Evolutionary conservation across 1,140 invertebrate species (phyloP), one percentile per base, ranked within the genome.

Genomic region (Laodelphax striatellus): DNA sequence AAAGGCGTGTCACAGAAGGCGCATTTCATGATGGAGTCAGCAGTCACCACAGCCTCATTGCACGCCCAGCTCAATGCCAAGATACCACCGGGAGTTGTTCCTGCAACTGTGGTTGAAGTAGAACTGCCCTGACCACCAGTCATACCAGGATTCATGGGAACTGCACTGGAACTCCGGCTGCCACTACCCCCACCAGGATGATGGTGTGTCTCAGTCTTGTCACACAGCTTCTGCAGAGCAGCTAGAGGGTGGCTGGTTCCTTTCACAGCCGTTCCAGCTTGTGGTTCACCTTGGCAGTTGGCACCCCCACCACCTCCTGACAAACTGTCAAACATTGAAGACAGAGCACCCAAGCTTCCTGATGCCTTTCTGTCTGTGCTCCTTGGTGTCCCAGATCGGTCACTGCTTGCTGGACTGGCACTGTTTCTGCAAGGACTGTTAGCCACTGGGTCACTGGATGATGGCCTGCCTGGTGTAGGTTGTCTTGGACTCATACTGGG

Each of bases 1-100:
- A 97, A 97, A 10, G 91, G 90, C 16, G 93, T 94, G 74, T 96
- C 94, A 78, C 94, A 98, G 67, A 95, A 92, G 17, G 93, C 90
- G 76, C 94, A 97, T 72, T 96, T 95, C 83, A 95, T 92, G 43
- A 92, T 87, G 13, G 90, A 89, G 66, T 90, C 87, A 1, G 83
- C 81, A 1, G 87, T 90, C 60, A 91, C 83, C 3, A 92, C 87
- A 0, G 90, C 90, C 70, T 94, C 91, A 70, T 92, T 93, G 73
- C 90, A 93, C 11, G 91, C 91, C 91, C 91, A 94, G 70, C 90
- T 93, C 70, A 94, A 94, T 1, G 91, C 90, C 14, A 94, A 74
- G 62, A 94, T 90, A 13, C 88, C 88, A 1, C 88, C 87, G 0
- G 87, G 86, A 0, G 85, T 81, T 2, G 82, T 80, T 0, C 79